Conservation (phyloP, 2,113 vertebrate species). For the Dicerorhinus sumatrensis region DNA sequence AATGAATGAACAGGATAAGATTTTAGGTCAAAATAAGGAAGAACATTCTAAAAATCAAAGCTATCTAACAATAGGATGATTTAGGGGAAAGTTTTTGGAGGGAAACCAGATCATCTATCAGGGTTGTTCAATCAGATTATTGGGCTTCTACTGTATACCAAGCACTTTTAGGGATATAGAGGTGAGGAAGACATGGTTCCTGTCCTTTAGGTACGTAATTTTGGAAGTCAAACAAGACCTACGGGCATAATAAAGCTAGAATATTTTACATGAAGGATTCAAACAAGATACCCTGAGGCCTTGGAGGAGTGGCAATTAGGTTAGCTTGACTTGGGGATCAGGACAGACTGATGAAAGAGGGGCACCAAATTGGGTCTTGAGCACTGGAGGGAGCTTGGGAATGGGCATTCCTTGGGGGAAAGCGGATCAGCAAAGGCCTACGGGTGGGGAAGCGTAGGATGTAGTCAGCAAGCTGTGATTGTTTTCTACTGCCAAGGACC, state of each 20-base stretch:
- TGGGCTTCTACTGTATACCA: not conserved
- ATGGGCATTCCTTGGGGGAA: not conserved
- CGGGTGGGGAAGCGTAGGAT: not conserved
- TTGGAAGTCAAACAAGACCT: not conserved
- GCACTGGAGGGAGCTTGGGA: not conserved
- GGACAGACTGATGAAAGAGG: not conserved
- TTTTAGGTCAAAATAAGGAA: slow-evolving; percentile 14
- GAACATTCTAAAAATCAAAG: not conserved
- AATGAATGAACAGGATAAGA: not conserved
- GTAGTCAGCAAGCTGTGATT: not conserved
- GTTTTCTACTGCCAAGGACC: not conserved
- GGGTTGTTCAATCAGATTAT: not conserved
- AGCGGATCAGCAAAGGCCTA: not conserved
- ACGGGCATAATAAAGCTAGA: not conserved
- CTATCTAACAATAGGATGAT: not conserved
- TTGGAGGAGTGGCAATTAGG: not conserved
- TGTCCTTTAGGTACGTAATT: not conserved
- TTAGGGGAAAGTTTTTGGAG: not conserved
- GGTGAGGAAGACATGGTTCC: not conserved
- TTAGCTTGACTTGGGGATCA: not conserved
- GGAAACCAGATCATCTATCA: not conserved
- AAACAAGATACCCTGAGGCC: not conserved
- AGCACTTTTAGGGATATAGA: not conserved
- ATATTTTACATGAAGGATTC: not conserved
- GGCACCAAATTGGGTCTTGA: not conserved